Evolutionary conservation across 2,888 invertebrate species (phyloP).

Genomic region (Pollenia labialis): DNA sequence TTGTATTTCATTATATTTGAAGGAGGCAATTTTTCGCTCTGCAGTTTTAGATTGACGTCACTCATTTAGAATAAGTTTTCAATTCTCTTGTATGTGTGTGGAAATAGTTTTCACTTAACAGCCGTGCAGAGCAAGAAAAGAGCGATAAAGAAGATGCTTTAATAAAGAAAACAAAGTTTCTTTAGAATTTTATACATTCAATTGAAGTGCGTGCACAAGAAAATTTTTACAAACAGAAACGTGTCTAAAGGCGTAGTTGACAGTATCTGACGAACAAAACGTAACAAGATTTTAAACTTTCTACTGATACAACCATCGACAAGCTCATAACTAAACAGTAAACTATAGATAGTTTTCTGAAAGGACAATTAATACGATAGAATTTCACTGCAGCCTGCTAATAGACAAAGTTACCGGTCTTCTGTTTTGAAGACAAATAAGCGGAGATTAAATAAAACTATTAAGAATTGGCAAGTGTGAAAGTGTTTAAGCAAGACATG

Average conservation of each 20-base stretch:
- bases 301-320: background rate
- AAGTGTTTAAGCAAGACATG: constrained; percentile 36
- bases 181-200: background rate
- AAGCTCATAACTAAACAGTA: background rate
- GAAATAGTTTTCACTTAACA: constrained; percentile 32
- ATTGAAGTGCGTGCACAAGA: background rate
- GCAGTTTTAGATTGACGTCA: constrained; percentile 4
- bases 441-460: constrained; percentile 52
- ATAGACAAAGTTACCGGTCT: constrained; percentile 28
- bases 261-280: constrained; percentile 19
- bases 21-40: background rate
- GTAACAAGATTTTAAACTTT: background rate
- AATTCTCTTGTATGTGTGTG: background rate
- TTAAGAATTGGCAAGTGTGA: constrained; percentile 48
- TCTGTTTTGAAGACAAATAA: constrained; percentile 15
- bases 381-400: constrained; percentile 12
- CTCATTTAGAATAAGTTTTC: constrained; percentile 49
- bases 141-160: constrained; percentile 1
- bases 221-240: constrained; percentile 12
- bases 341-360: background rate
- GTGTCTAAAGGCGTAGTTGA: constrained; percentile 2
- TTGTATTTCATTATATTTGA: background rate
- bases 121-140: background rate
- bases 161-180: constrained; percentile 28
- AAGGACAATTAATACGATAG: background rate